Percentiles rank a stretch among this genome's conserved stretches.
Evolutionary conservation across 2,113 vertebrate genomes (phyloP).

Genomic region (Dromas ardeola): DNA sequence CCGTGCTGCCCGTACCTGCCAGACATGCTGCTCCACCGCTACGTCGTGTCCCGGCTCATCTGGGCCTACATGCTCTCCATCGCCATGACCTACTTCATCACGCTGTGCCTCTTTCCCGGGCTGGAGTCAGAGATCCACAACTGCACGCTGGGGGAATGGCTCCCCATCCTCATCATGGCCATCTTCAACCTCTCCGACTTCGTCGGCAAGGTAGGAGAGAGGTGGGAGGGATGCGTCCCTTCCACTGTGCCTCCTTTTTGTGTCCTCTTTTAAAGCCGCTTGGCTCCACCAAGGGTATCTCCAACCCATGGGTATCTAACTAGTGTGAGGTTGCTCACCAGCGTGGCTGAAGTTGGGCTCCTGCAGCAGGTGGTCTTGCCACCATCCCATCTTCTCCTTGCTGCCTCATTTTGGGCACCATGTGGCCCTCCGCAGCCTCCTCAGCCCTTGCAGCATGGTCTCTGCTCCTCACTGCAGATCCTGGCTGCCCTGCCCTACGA

Average conservation of each 20-base stretch:
- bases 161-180: constrained; percentile 99
- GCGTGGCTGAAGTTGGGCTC: background rate
- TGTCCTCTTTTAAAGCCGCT: background rate
- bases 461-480: constrained; percentile 77
- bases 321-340: background rate
- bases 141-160: constrained; percentile 89
- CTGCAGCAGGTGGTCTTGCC: background rate
- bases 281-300: background rate
- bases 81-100: constrained; percentile 96
- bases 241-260: background rate
- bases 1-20: background rate
- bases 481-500: constrained; percentile 92
- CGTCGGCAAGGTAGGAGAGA: constrained; percentile 89
- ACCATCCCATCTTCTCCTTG: background rate
- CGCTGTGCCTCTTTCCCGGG: constrained; percentile 93
- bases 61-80: constrained; percentile 98
- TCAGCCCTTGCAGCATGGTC: rapidly evolving
- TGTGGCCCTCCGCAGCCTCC: background rate
- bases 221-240: rapidly evolving
- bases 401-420: background rate
- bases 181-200: constrained; percentile 98
- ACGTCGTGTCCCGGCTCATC: constrained; percentile 90
- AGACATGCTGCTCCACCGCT: constrained; percentile 96
- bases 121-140: constrained; percentile 95
- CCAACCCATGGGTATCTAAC: background rate